Evolutionary conservation across 2,888 invertebrate genomes (phyloP), one percentile per base, ranked within the genome.

Genomic region (Petrolisthes cinctipes): DNA sequence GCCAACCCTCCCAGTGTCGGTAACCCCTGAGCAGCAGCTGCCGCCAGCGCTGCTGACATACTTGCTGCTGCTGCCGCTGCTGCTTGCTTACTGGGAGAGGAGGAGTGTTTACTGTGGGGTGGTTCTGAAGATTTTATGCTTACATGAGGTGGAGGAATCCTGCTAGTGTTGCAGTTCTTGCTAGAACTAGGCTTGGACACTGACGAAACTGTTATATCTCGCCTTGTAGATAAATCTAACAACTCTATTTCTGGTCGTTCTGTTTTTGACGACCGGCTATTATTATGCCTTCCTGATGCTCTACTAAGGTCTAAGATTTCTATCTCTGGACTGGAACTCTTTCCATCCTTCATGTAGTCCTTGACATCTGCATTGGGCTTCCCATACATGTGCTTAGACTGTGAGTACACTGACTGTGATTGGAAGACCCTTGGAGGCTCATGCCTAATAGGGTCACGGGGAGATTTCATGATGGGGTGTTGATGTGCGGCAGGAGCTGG

Each of bases 201-300:
- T 23, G 90, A 86, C 5, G 90, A 90, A 53, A 90, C 90, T n/a
- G 90, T 90, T 80, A 90, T 90, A 73, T 90, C 90, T 71, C 90
- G 78, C 71, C 90, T 85, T 6, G 90, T 89, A 9, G 90, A 89
- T 37, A 90, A 75, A 61, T 90, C 90, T 85, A 90, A 76, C 14
- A 90, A 84, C 82, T 90, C 90, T 56, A 89, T 88, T 54, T 90
- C 90, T 54, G 89, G 85, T 56, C 90, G 57, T 76, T 90, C 89
- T 57, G 83, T 56, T 86, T 89, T 89, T 23, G 75, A 37, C 5
- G 86, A 75, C 56, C 54, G 57, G 6, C 85, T 89, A 20, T 83
- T 68, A 68, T 78, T 85, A 76, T 85, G 82, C 78, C 79, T 89
- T 61, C 75, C 84, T 6, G 86, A 85, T 54, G 90, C 88, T 66